A percentile compares a stretch with the other conserved stretches of the same genome.
These are phyloP conservation scores for Halocynthia aurantium DNA, from an alignment of 23 tunicate species.

Conservation along the genomic window DNA sequence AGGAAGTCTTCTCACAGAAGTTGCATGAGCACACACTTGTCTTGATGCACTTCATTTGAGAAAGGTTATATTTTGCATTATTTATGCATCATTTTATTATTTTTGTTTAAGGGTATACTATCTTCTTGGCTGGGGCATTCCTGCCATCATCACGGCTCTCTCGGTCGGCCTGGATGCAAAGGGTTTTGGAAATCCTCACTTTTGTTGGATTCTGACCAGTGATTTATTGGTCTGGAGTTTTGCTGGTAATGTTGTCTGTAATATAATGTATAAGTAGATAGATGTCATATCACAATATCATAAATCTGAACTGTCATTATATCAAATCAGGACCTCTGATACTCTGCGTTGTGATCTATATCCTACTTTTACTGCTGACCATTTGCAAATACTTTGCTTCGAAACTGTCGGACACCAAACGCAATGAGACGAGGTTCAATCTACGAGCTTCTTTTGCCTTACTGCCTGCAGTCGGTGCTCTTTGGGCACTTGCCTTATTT, in stretches of 20 bases:
- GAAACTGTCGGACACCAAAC: conserved; percentile 44
- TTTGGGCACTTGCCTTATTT: conserved; percentile 49
- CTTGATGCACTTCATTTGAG: not conserved
- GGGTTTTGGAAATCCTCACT: conserved; percentile 68
- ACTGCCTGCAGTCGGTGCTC: conserved; percentile 14
- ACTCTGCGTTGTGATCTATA: conserved; percentile 31
- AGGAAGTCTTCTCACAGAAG: not conserved
- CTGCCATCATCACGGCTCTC: conserved; percentile 76
- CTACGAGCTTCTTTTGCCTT: conserved; percentile 35
- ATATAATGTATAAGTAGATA: not conserved
- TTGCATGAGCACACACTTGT: not conserved
- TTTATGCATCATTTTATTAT: not conserved
- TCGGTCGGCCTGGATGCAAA: conserved; percentile 92
- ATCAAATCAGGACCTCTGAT: conserved; percentile 46
- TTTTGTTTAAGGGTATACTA: conserved; percentile 55
- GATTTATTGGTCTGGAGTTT: conserved; percentile 79
- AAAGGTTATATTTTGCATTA: too few species aligned
- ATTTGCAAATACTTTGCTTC: conserved; percentile 49
- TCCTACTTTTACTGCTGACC: conserved; percentile 48
- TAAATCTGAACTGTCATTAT: not conserved
- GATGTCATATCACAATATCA: too few species aligned
- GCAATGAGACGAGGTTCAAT: conserved; percentile 28
- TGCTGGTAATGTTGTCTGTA: conserved; percentile 39
- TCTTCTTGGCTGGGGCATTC: conserved; percentile 76
- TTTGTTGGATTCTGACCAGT: conserved; percentile 70